Base-by-base conservation (phyloP, 2,888 invertebrate genomes). In the Galerucella pusilla region DNA sequence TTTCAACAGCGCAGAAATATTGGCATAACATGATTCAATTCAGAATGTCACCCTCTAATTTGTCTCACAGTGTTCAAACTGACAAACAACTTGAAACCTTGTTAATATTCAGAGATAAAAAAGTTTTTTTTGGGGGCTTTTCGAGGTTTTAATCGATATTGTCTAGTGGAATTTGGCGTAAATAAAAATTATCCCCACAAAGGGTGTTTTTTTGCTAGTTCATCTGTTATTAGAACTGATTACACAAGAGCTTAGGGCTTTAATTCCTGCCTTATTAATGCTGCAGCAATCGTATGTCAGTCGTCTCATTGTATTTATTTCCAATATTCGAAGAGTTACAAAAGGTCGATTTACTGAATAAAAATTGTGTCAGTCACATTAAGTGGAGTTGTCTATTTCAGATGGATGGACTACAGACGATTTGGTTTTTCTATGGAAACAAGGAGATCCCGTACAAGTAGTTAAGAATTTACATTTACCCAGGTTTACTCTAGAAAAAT, bases 361-460 rank as follows among this genome's bases (percentile, higher is more conserved):
- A 42, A 42, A 42, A 7, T 7, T 42, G 35, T 42, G 35, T 9
- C 35, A 42, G 35, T 42, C 9, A 42, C 7, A 42, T 42, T 42
- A 42, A 42, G 35, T 7, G 9, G 9, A 42, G 35, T 9, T 42
- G 35, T 42, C 35, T 42, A 42, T 35, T 35, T 61, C 63, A 98
- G 98, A 99, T 88, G 98, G 98, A 78, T 98, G 98, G 95, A 98
- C 98, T 64, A 98, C 97, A 65, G 95, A 95, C 82, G 98, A 98
- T 89, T 91, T 98, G 85, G 96, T 97, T 82, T 98, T 98, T 90
- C 90, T 96, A 81, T 98, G 98, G 98, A 97, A 97, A 88, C 95
- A 96, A 87, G 95, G 94, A 46, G 97, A 97, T 88, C 97, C 98
- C 2, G 97, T 98, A 73, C 98, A 98, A 90, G 96, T 97, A 80